Evolutionary conservation across 2,888 invertebrate species (phyloP), one percentile per base, ranked within the genome.

Genomic region (Scaptomyza flava): DNA sequence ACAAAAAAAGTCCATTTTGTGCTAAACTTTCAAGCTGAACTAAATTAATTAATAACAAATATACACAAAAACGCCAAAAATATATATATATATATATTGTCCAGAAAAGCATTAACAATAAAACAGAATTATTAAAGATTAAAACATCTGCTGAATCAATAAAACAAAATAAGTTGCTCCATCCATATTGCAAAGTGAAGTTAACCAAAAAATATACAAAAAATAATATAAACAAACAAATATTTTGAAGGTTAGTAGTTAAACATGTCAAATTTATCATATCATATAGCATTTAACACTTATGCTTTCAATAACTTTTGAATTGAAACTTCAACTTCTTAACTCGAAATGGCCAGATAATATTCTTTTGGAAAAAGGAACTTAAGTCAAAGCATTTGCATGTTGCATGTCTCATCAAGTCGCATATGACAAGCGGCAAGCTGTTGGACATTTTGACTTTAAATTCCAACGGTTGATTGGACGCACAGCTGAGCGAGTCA

Each of bases 401-500:
- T 47, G 9, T 47, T 45, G 20, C 17, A 38, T 48, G 30, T 11
- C 14, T 14, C 7, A 14, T 3, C 14, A 33, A 45, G 38, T 41
- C 30, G 52, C 62, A 33, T 30, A 12, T 46, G 54, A 42, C 53
- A 45, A 27, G 47, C 41, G 34, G 50, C 70, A 72, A 65, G 54
- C 48, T 68, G 56, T 73, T 67, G 50, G 48, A 48, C 43, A 47
- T 42, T 53, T 47, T n/a, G 30, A 48, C 23, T 67, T 77, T 23
- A 56, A 59, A 67, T 48, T 43, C 38, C 58, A 70, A 81, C 79
- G 81, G 72, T 70, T 79, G 76, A 87, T 72, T 81, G 53, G 50
- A 20, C 56, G 67, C 86, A 68, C 81, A 81, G 86, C 81, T 87
- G 81, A 81, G 86, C 86, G 67, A 47, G 20, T 11, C 69, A 47